Conservation (phyloP, 1,140 invertebrate species). For the Chelonus insularis region DNA sequence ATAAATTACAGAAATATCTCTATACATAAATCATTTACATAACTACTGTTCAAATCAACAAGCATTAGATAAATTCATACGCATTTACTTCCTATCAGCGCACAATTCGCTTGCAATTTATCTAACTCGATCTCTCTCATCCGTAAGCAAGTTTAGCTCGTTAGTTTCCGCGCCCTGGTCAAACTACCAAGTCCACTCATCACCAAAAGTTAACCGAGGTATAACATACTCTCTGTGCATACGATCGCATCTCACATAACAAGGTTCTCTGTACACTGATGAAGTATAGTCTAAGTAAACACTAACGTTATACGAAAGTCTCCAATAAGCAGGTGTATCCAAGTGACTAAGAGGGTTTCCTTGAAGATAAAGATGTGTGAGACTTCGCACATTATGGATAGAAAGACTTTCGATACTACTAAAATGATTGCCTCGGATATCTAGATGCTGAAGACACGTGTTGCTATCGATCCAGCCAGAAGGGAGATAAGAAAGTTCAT, state of each 20-base stretch:
- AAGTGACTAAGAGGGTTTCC: slow-evolving; percentile 37
- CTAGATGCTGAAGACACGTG: slow-evolving; percentile 36
- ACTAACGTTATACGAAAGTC: slow-evolving; percentile 35
- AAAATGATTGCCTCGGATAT: slow-evolving; percentile 45
- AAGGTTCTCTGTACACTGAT: slow-evolving; percentile 28
- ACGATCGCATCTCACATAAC: slow-evolving; percentile 35
- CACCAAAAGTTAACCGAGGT: slow-evolving; percentile 1
- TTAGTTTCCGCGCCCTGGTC: not conserved
- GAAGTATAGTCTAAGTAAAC: slow-evolving; percentile 39
- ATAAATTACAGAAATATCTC: no score
- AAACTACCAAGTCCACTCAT: slow-evolving; percentile 15
- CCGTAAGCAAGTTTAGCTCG: not conserved
- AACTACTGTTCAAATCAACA: not conserved
- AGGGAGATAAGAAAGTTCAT: slow-evolving; percentile 41
- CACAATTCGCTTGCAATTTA: slow-evolving; percentile 8
- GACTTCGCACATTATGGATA: slow-evolving; percentile 29
- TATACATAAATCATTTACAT: not conserved
- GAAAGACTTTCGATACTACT: slow-evolving; percentile 41
- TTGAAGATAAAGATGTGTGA: slow-evolving; percentile 38
- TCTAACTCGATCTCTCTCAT: not conserved
- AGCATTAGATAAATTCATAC: not conserved
- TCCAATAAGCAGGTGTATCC: slow-evolving; percentile 31
- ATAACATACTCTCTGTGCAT: slow-evolving; percentile 1
- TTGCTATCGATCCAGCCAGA: slow-evolving; percentile 37
- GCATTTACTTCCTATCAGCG: slow-evolving; percentile 1